Percentiles rank a stretch among this genome's conserved stretches.
Evolutionary conservation across 35 echinoderm and acorn worm genomes (phyloP).

Genomic region (Apostichopus californicus): DNA sequence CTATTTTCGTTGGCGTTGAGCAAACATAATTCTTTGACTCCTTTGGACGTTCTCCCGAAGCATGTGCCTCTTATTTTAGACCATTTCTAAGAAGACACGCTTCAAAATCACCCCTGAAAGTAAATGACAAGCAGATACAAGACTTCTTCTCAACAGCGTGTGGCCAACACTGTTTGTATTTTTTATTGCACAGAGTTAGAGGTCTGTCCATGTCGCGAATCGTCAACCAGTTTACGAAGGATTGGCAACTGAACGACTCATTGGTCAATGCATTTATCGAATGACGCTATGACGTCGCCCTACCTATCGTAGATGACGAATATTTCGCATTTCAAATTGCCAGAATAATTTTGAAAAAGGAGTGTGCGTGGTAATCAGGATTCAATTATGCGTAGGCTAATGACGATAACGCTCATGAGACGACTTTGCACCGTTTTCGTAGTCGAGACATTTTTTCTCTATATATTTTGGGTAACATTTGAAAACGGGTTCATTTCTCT

Average conservation of each 20-base stretch:
- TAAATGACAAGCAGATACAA: slow-evolving; percentile 28
- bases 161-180: slow-evolving; percentile 31
- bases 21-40: slow-evolving; percentile 54
- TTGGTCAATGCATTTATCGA: slow-evolving; percentile 34
- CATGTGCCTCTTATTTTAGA: slow-evolving; percentile 44
- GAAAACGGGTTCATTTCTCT: not conserved
- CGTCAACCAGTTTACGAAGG: slow-evolving; percentile 9
- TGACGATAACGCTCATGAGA: no score
- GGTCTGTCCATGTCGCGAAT: slow-evolving; percentile 14
- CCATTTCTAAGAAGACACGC: slow-evolving; percentile 40
- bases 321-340: not conserved
- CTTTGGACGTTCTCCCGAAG: not conserved
- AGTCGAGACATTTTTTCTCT: no score
- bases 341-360: not conserved
- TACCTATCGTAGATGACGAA: slow-evolving; percentile 14
- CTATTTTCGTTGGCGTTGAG: not conserved
- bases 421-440: no score
- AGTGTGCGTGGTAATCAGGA: not conserved
- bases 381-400: no score
- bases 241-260: not conserved
- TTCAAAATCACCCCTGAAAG: not conserved
- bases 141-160: slow-evolving; percentile 8
- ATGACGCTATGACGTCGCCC: not conserved
- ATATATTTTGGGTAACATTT: not conserved
- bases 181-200: slow-evolving; percentile 18